These are phyloP conservation scores for Atopsyche davidsoni DNA, from an alignment of 1,140 invertebrate species.

Conservation along the genomic window DNA sequence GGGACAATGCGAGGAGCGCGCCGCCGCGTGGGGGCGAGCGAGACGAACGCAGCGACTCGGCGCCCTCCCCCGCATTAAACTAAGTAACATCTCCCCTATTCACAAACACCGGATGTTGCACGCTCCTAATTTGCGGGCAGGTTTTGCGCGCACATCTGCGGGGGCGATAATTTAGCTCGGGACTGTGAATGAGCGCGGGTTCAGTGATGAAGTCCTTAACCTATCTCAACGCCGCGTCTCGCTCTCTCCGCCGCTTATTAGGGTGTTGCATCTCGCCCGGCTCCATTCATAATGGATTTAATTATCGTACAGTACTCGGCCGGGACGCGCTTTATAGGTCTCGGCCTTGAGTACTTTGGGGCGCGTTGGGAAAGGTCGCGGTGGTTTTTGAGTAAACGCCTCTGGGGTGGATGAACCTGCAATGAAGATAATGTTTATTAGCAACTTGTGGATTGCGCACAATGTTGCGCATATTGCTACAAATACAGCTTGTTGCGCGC, in stretches of 20 bases:
- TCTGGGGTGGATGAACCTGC: conserved; percentile 1
- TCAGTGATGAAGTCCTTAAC: conserved; percentile 27
- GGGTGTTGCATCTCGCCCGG: conserved; percentile 10
- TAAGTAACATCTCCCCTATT: conserved; percentile 27
- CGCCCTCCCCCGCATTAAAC: conserved; percentile 16
- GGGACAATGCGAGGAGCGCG: background rate
- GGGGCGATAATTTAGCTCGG: conserved; percentile 25
- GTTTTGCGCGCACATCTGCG: conserved; percentile 2
- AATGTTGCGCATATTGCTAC: too few relatives aligned
- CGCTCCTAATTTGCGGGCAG: conserved; percentile 24
- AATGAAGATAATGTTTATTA: conserved; percentile 26
- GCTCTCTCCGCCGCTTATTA: conserved; percentile 4
- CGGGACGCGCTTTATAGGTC: conserved; percentile 10
- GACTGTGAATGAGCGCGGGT: conserved; percentile 25
- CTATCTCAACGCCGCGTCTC: conserved; percentile 20
- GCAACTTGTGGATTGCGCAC: conserved; percentile 28
- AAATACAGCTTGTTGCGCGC: too few relatives aligned
- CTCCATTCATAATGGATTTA: conserved; percentile 31
- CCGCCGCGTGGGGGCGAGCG: conserved; percentile 13
- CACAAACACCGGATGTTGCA: conserved; percentile 25
- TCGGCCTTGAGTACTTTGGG: background rate
- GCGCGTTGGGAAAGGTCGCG: conserved; percentile 21
- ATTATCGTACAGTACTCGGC: conserved; percentile 25
- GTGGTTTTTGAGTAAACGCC: background rate
- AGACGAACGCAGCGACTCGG: conserved; percentile 16